A percentile compares a stretch with the other conserved stretches of the same genome.
Conservation (phyloP, 2,888 invertebrate genomes). For the Mechanitis mazaeus region DNA sequence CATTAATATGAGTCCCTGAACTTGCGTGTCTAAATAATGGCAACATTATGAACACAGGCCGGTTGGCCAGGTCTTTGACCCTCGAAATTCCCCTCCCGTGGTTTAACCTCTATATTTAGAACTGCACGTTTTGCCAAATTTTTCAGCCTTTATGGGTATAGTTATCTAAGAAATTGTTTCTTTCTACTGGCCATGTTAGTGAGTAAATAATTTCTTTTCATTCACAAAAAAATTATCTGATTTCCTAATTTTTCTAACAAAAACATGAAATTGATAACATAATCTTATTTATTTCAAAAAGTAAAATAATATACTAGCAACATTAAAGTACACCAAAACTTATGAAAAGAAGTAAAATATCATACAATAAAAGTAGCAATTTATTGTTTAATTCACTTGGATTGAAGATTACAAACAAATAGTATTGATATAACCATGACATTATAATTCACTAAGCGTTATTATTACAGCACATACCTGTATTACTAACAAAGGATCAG, state of each 20-base stretch:
- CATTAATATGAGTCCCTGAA: constrained; percentile 45
- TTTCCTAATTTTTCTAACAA: too few relatives aligned
- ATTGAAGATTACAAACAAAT: too few relatives aligned
- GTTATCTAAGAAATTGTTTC: constrained; percentile 29
- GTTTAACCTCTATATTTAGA: constrained; percentile 64
- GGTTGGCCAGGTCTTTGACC: constrained; percentile 72
- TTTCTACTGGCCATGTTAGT: constrained; percentile 10
- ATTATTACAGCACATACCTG: background rate
- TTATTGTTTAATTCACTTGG: too few relatives aligned
- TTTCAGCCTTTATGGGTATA: constrained; percentile 34
- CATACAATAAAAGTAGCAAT: too few relatives aligned
- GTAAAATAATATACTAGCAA: too few relatives aligned
- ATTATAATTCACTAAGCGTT: background rate
- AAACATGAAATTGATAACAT: too few relatives aligned
- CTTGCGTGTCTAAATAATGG: constrained; percentile 37
- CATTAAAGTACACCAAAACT: too few relatives aligned
- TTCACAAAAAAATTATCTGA: constrained; percentile 17
- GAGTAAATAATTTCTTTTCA: too few relatives aligned
- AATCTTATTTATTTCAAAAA: too few relatives aligned
- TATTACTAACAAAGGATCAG: too few relatives aligned
- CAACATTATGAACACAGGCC: constrained; percentile 48
- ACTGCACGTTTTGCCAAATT: constrained; percentile 56
- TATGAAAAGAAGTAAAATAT: too few relatives aligned
- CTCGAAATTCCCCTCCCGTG: constrained; percentile 65
- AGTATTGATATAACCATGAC: background rate